Percentiles rank a stretch among this genome's conserved stretches.
Evolutionary conservation across 23 tunicate species (phyloP).

Genomic region (Pegea sp.): DNA sequence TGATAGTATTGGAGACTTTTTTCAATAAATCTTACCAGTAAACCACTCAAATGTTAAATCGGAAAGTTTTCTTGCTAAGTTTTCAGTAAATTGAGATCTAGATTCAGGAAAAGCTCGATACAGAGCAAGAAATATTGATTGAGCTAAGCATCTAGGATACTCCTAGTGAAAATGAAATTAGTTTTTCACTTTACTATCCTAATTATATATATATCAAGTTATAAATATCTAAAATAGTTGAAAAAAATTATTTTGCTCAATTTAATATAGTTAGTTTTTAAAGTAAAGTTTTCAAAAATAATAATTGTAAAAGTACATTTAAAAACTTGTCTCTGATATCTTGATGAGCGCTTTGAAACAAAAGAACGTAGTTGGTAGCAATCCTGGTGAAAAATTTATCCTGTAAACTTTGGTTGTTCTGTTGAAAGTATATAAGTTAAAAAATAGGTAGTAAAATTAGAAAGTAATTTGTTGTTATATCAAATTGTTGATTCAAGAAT

Average conservation of each 20-base stretch:
- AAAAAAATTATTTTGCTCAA: not conserved
- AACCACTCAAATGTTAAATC: conserved; percentile 37
- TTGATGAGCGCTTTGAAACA: conserved; percentile 58
- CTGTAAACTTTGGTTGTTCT: conserved; percentile 61
- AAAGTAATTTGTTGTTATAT: too few species aligned
- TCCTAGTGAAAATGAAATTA: conserved; percentile 12
- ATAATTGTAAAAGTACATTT: conserved; percentile 10
- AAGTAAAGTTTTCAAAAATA: too few species aligned
- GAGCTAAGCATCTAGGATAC: conserved; percentile 69
- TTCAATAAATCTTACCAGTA: conserved; percentile 12
- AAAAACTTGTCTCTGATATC: conserved; percentile 71
- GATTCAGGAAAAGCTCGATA: conserved; percentile 88
- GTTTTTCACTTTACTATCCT: not conserved
- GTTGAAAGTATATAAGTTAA: too few species aligned
- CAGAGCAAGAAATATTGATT: conserved; percentile 46
- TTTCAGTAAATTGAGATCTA: conserved; percentile 34
- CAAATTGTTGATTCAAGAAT: too few species aligned
- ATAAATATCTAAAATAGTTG: not conserved
- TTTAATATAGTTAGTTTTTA: not conserved
- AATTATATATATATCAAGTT: not conserved
- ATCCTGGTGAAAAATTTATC: conserved; percentile 58
- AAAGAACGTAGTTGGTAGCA: conserved; percentile 44
- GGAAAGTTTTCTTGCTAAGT: conserved; percentile 41
- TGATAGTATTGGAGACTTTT: too few species aligned
- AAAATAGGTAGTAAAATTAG: too few species aligned